Conservation (phyloP, 2,888 invertebrate genomes). For the Hirtodrosophila histrioides region DNA sequence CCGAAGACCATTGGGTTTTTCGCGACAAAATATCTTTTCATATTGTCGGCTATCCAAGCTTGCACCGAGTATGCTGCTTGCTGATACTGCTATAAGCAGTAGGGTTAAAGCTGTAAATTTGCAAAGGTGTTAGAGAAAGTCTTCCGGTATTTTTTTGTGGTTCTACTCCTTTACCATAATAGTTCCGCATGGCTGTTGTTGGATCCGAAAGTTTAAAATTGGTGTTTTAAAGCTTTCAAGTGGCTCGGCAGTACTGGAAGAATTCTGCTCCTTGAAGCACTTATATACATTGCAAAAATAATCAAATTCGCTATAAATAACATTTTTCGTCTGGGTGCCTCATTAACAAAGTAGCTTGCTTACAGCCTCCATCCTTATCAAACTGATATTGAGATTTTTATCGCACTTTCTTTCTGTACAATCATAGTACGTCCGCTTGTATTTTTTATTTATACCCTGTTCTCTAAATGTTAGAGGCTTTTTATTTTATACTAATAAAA, state of each 20-base stretch:
- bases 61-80: slow-evolving; percentile 49
- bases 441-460: slow-evolving; percentile 9
- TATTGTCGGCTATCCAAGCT: slow-evolving; percentile 66
- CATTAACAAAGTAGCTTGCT: slow-evolving; percentile 55
- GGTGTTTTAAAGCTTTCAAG: slow-evolving; percentile 22
- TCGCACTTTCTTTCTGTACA: slow-evolving; percentile 24
- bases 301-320: slow-evolving; percentile 30
- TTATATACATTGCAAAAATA: slow-evolving; percentile 41
- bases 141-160: neutral
- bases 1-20: slow-evolving; percentile 65
- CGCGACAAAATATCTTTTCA: slow-evolving; percentile 64
- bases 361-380: slow-evolving; percentile 30
- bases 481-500: too few species aligned
- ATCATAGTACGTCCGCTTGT: neutral
- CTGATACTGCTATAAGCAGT: slow-evolving; percentile 51
- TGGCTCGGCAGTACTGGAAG: slow-evolving; percentile 35
- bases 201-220: slow-evolving; percentile 13
- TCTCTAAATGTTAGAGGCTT: neutral
- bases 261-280: neutral
- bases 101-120: slow-evolving; percentile 47
- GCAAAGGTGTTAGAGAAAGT: slow-evolving; percentile 1
- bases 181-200: slow-evolving; percentile 43
- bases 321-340: slow-evolving; percentile 15
- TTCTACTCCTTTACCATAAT: slow-evolving; percentile 48
- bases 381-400: slow-evolving; percentile 44